Conservation (phyloP, 2,797 vertebrate species). For the Allobates femoralis region DNA sequence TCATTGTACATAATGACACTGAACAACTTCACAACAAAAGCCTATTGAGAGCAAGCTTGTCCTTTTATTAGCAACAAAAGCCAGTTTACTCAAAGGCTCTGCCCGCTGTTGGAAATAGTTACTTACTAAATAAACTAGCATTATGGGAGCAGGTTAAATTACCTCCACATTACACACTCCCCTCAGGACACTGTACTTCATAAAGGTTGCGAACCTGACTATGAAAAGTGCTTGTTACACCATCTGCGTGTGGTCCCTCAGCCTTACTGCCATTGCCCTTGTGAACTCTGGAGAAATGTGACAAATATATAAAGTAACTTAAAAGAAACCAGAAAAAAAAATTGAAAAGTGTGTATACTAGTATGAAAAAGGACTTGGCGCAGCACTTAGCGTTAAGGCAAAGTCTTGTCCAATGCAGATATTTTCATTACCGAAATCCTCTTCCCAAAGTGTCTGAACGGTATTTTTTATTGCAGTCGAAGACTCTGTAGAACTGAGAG, state of each 20-base stretch:
- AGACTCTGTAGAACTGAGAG: background rate
- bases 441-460: background rate
- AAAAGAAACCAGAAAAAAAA: background rate
- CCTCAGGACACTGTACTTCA: constrained; percentile 31
- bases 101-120: constrained; percentile 47
- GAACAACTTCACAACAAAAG: constrained; percentile 61
- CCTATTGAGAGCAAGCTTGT: constrained; percentile 54
- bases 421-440: background rate
- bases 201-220: constrained; percentile 27
- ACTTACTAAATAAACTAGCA: constrained; percentile 58
- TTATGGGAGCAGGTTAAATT: constrained; percentile 55
- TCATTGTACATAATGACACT: constrained; percentile 57
- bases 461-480: background rate
- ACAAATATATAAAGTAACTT: constrained; percentile 20
- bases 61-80: constrained; percentile 57
- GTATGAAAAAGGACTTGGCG: background rate
- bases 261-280: constrained; percentile 3
- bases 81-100: constrained; percentile 54
- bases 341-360: background rate
- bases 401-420: background rate
- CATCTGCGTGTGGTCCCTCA: constrained; percentile 48
- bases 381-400: background rate
- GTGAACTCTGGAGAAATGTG: constrained; percentile 33
- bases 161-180: constrained; percentile 40
- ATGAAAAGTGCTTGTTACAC: constrained; percentile 18